A percentile compares a stretch with the other conserved stretches of the same genome.
These are phyloP conservation scores for Coenonympha arcania DNA, from an alignment of 2,888 invertebrate species.

Conservation along the genomic window DNA sequence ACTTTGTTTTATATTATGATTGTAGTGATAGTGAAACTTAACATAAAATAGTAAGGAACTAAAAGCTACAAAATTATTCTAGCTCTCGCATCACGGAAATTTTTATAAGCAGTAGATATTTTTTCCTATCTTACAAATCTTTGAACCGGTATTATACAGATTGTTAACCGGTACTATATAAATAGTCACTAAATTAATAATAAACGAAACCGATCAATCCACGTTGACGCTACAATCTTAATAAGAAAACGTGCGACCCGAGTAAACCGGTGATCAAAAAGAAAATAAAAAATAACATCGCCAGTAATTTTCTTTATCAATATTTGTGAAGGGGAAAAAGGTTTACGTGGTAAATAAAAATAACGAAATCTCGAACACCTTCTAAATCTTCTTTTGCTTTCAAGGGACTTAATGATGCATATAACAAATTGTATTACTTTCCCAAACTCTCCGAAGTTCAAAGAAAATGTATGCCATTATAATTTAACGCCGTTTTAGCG, in stretches of 20 bases:
- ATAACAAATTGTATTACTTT: conserved; percentile 14
- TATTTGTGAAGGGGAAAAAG: conserved; percentile 3
- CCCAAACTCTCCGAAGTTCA: neutral
- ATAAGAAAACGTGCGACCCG: neutral
- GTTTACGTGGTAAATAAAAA: conserved; percentile 7
- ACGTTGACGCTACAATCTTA: neutral
- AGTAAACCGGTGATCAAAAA: conserved; percentile 2
- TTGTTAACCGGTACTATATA: too few relatives aligned
- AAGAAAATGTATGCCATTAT: conserved; percentile 9
- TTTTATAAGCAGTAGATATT: too few relatives aligned
- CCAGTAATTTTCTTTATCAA: conserved; percentile 5
- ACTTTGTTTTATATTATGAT: too few relatives aligned
- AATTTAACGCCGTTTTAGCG: conserved; percentile 3
- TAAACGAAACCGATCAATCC: neutral
- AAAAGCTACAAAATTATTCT: too few relatives aligned
- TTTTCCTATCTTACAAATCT: too few relatives aligned
- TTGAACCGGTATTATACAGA: too few relatives aligned
- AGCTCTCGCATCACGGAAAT: too few relatives aligned
- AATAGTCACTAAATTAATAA: neutral
- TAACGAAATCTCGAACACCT: conserved; percentile 2
- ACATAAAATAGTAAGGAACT: too few relatives aligned
- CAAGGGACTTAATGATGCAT: conserved; percentile 15
- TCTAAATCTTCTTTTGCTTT: conserved; percentile 12
- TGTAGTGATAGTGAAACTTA: too few relatives aligned
- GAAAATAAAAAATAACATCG: conserved; percentile 1